Evolutionary conservation across 2,797 vertebrate species (phyloP).

Genomic region (Sphenodon punctatus): DNA sequence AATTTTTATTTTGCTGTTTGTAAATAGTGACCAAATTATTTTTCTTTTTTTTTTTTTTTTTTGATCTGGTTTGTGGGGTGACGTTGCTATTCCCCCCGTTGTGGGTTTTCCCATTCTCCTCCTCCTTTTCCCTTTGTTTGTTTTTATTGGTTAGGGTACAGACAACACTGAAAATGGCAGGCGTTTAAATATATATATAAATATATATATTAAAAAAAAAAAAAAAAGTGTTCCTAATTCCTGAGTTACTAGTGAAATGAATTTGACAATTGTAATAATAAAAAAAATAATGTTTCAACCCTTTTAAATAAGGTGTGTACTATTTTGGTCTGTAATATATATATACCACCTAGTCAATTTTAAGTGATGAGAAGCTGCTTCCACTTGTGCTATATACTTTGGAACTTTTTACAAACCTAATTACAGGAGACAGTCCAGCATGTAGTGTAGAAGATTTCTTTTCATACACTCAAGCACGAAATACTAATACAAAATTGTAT

Average conservation of each 20-base stretch:
- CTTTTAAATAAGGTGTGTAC: constrained; percentile 82
- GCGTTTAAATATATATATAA: constrained; percentile 71
- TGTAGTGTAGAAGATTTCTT: constrained; percentile 75
- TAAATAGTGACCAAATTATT: constrained; percentile 93
- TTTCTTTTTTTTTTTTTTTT: constrained; percentile 73
- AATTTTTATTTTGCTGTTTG: constrained; percentile 83
- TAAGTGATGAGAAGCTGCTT: constrained; percentile 63
- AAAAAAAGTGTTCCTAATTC: constrained; percentile 63
- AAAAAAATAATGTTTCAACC: constrained; percentile 73
- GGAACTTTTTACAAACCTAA: constrained; percentile 66
- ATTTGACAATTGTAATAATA: constrained; percentile 84
- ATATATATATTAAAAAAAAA: constrained; percentile 40
- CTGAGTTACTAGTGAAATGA: constrained; percentile 81
- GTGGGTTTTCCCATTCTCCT: background rate
- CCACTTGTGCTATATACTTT: constrained; percentile 60
- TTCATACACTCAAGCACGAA: constrained; percentile 73
- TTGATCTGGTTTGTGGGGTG: constrained; percentile 50
- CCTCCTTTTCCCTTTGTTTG: constrained; percentile 1
- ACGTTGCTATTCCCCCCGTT: constrained; percentile 9
- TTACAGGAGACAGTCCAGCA: constrained; percentile 68
- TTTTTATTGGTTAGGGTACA: constrained; percentile 13
- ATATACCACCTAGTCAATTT: constrained; percentile 47
- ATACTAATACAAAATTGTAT: constrained; percentile 77
- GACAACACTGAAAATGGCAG: constrained; percentile 82
- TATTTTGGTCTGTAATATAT: constrained; percentile 74